Conservation (phyloP, 2,113 vertebrate species). For the Calidris pygmaea region DNA sequence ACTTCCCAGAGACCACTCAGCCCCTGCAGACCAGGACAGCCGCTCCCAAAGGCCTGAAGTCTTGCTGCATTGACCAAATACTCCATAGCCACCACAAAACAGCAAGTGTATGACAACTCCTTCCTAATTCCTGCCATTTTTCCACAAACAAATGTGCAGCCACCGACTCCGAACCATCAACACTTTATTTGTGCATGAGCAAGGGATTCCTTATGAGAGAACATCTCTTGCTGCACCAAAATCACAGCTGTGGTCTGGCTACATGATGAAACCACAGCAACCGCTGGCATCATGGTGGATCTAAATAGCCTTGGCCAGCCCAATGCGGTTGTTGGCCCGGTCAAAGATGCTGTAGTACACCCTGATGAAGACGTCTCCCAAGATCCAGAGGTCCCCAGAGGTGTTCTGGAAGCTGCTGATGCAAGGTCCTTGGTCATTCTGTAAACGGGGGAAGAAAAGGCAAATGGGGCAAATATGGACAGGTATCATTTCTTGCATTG, state of each 20-base stretch:
- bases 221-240: not conserved
- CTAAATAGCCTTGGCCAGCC: slow-evolving; percentile 69
- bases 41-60: not conserved
- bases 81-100: not conserved
- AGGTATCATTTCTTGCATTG: accelerated
- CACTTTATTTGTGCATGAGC: not conserved
- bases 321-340: slow-evolving; percentile 61
- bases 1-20: not conserved
- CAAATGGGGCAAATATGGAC: not conserved
- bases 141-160: not conserved
- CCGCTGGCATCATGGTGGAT: accelerated
- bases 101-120: not conserved
- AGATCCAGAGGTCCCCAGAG: slow-evolving; percentile 59
- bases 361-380: slow-evolving; percentile 72
- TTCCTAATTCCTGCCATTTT: not conserved
- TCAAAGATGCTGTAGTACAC: slow-evolving; percentile 77
- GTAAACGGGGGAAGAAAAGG: not conserved
- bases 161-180: not conserved
- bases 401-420: slow-evolving; percentile 62
- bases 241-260: accelerated
- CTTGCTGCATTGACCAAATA: accelerated
- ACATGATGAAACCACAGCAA: accelerated
- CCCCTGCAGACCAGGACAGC: accelerated
- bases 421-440: slow-evolving; percentile 9
- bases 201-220: not conserved